These are phyloP conservation scores for Apostichopus leukothele DNA, from an alignment of 53 echinoderm and acorn worm species.

Conservation along the genomic window DNA sequence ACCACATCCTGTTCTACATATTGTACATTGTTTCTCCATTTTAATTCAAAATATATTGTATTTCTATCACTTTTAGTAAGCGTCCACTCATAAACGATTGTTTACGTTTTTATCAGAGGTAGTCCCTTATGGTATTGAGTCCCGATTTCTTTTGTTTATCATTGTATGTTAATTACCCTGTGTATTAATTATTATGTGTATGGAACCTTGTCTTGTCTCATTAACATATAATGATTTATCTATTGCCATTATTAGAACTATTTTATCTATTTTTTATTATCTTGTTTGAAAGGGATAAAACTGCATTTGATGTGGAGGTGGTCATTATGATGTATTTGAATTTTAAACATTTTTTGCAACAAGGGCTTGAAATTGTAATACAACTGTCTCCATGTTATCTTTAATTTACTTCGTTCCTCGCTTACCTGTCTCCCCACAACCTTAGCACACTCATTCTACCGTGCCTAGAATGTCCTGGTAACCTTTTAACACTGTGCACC, in stretches of 20 bases:
- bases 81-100: no score
- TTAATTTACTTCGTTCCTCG: no score
- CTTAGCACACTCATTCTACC: no score
- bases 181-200: background rate
- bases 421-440: no score
- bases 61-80: background rate
- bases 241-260: background rate
- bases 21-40: background rate
- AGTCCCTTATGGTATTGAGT: no score
- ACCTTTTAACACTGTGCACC: no score
- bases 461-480: no score
- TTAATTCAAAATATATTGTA: background rate
- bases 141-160: no score
- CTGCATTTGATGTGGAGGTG: constrained; percentile 34
- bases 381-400: no score
- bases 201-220: background rate
- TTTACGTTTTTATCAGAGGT: no score
- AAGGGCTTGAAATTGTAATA: constrained; percentile 17
- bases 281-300: background rate
- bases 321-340: constrained; percentile 22
- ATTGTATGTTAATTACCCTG: no score
- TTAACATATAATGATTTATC: background rate
- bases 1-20: background rate
- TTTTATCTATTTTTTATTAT: background rate
- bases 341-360: constrained; percentile 28